phyloP scores from a whole-genome alignment of 1,140 invertebrate genomes.

The Laupala kohalensis region DNA sequence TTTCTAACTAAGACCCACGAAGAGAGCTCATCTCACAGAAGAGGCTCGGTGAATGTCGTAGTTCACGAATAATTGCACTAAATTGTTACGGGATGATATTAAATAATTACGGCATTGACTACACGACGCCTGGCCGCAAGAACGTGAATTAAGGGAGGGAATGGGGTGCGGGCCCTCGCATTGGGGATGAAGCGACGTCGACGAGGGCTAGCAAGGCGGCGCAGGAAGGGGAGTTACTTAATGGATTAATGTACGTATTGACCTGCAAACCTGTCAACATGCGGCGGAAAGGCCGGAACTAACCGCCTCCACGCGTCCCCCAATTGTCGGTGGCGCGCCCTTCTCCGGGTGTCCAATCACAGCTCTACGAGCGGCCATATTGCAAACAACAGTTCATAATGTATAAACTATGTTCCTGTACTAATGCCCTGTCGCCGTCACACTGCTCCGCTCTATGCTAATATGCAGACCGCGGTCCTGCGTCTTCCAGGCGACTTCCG shows the following conservation, averaged over 20 bases:
- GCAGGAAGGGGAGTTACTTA: slow-evolving; percentile 1
- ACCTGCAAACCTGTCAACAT: slow-evolving; percentile 8
- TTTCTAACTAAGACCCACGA: not conserved
- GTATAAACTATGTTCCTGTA: slow-evolving; percentile 6
- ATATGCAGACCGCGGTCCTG: not conserved
- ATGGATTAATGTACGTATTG: slow-evolving; percentile 8
- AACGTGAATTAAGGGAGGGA: not conserved
- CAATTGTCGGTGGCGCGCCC: not conserved
- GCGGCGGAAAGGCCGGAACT: not conserved
- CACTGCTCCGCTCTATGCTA: slow-evolving; percentile 1
- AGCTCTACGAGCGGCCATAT: slow-evolving; percentile 4
- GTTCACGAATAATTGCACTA: not conserved
- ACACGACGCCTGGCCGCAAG: too few species aligned
- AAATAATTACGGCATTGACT: not conserved
- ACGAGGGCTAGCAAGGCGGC: not conserved
- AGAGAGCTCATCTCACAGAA: not conserved
- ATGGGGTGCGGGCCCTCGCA: not conserved
- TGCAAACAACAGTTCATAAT: slow-evolving; percentile 4
- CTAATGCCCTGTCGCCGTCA: not conserved
- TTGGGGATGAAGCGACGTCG: not conserved
- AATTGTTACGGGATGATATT: not conserved
- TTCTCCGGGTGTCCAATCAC: slow-evolving; percentile 3
- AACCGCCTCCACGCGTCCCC: not conserved
- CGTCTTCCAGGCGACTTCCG: slow-evolving; percentile 2
- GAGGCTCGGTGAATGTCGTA: not conserved